Percentiles rank a stretch among this genome's conserved stretches.
phyloP scores from a whole-genome alignment of 2,888 invertebrate species.

The Drosophila fungiperda region DNA sequence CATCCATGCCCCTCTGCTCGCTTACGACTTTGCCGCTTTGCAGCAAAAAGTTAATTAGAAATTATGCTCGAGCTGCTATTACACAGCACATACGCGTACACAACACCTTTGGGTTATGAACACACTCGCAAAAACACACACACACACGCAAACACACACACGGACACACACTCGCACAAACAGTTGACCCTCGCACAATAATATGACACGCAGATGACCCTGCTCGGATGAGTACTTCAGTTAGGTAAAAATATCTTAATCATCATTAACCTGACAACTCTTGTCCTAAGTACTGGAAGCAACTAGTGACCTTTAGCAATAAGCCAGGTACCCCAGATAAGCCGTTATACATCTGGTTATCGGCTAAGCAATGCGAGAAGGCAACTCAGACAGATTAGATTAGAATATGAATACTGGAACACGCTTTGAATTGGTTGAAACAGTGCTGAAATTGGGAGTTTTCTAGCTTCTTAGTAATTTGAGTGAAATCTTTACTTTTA shows the following conservation, averaged over 20 bases:
- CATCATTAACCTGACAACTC: background rate
- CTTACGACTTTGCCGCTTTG: conserved; percentile 43
- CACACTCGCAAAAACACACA: conserved; percentile 11
- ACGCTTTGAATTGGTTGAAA: background rate
- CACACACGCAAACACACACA: conserved; percentile 14
- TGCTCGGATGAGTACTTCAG: background rate
- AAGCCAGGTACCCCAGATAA: background rate
- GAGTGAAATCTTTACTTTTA: background rate
- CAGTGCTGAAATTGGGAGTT: background rate
- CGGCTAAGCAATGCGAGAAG: background rate
- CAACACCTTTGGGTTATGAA: conserved; percentile 69
- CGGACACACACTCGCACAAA: background rate
- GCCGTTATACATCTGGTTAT: background rate
- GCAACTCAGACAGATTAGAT: background rate
- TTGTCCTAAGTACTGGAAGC: background rate
- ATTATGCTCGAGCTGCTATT: conserved; percentile 70
- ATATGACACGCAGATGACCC: background rate
- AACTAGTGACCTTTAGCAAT: background rate
- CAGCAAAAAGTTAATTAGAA: conserved; percentile 76
- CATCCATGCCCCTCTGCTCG: background rate
- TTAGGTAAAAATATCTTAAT: background rate
- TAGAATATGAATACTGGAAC: background rate
- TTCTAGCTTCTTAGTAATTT: background rate
- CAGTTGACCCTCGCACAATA: background rate
- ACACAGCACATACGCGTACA: conserved; percentile 41